Conservation (phyloP, 2,113 vertebrate species). For the Dermatemys mawii region DNA sequence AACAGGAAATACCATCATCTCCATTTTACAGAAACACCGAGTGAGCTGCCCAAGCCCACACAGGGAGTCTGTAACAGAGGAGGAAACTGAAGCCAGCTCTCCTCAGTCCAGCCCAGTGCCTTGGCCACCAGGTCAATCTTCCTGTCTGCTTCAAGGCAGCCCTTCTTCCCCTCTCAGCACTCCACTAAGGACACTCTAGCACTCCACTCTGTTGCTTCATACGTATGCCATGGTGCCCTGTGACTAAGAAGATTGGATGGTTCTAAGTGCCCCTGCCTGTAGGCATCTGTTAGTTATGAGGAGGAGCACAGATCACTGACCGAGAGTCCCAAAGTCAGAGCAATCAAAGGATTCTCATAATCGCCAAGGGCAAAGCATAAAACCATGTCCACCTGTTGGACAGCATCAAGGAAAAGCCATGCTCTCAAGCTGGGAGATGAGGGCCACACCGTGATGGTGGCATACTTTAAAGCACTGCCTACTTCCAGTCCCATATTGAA, state of each 20-base stretch:
- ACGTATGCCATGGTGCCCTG: not conserved
- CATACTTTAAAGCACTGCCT: not conserved
- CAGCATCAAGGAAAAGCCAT: not conserved
- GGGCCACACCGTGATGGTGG: not conserved
- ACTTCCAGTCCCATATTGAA: not conserved
- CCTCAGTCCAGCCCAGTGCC: not conserved
- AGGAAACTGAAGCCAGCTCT: not conserved
- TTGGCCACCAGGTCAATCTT: not conserved
- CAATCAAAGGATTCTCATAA: not conserved
- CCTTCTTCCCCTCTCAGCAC: not conserved
- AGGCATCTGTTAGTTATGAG: not conserved
- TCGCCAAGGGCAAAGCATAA: not conserved
- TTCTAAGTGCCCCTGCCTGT: not conserved
- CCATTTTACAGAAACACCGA: not conserved
- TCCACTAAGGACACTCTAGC: not conserved
- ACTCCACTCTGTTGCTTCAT: not conserved
- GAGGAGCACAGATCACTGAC: not conserved
- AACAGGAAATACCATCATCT: not conserved
- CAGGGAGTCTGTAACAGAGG: not conserved
- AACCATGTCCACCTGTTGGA: not conserved
- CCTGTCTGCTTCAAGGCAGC: not conserved
- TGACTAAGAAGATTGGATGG: not conserved
- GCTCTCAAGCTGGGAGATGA: not conserved
- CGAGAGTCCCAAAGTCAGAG: not conserved
- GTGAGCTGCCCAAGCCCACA: not conserved